Evolutionary conservation across 2,113 vertebrate species (phyloP).

Genomic region (Kryptolebias marmoratus): DNA sequence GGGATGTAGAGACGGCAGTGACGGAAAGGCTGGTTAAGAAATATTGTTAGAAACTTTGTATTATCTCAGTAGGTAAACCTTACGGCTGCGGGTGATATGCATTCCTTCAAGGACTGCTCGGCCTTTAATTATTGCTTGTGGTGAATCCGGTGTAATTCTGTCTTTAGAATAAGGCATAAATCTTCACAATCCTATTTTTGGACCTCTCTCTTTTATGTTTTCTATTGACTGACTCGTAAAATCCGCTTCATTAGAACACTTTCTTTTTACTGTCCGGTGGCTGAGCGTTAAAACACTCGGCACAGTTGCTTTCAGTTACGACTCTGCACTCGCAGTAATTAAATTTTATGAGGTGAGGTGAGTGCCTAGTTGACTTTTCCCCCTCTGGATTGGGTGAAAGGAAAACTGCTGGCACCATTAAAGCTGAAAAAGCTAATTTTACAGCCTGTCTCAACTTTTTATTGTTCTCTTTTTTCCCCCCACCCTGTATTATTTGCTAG

Average conservation of each 20-base stretch:
- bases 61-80: not conserved
- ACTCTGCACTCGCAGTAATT: constrained; percentile 9
- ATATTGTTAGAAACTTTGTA: not conserved
- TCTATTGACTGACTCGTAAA: constrained; percentile 12
- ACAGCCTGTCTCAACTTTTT: constrained; percentile 7
- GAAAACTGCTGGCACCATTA: not conserved
- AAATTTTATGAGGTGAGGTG: constrained; percentile 11
- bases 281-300: constrained; percentile 2
- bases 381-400: not conserved
- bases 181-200: constrained; percentile 19
- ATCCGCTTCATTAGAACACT: not conserved
- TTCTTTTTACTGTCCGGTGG: constrained; percentile 6
- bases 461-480: not conserved
- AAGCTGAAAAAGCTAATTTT: constrained; percentile 8
- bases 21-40: not conserved
- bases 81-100: not conserved
- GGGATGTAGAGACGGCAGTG: not conserved
- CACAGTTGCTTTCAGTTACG: constrained; percentile 16
- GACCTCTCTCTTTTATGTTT: constrained; percentile 10
- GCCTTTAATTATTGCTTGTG: not conserved
- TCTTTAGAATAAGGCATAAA: not conserved
- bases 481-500: not conserved
- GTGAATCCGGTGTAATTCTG: not conserved
- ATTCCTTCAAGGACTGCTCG: too few relatives aligned
- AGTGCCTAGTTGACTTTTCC: not conserved